Evolutionary conservation across 2,888 invertebrate genomes (phyloP).

Genomic region (Amiota mariae): DNA sequence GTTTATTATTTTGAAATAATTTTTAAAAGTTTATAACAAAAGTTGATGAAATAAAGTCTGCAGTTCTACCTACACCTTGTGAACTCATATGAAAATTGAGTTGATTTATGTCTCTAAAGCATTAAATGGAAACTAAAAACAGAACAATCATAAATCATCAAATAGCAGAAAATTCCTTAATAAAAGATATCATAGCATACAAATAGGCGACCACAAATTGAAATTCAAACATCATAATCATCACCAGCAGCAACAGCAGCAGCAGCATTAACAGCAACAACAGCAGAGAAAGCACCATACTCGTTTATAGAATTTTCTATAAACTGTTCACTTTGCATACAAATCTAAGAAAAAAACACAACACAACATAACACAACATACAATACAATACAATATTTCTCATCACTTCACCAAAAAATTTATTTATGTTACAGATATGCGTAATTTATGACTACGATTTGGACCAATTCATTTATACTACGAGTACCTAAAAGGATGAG

Average conservation of each 20-base stretch:
- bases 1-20: too few relatives aligned
- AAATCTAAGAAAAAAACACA: slow-evolving; percentile 38
- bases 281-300: too few relatives aligned
- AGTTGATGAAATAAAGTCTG: neutral
- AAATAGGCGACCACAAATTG: slow-evolving; percentile 19
- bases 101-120: neutral
- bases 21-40: too few relatives aligned
- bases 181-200: slow-evolving; percentile 19
- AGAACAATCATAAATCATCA: slow-evolving; percentile 43
- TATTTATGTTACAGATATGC: slow-evolving; percentile 42
- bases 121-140: slow-evolving; percentile 9
- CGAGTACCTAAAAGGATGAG: neutral
- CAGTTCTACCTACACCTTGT: too few relatives aligned
- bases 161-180: slow-evolving; percentile 8
- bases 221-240: neutral
- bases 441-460: slow-evolving; percentile 47
- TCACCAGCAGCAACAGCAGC: too few relatives aligned
- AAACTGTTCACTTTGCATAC: slow-evolving; percentile 21
- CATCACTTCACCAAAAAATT: slow-evolving; percentile 38
- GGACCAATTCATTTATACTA: too few relatives aligned
- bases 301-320: too few relatives aligned
- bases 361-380: neutral
- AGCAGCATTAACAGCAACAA: too few relatives aligned
- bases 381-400: neutral
- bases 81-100: neutral